Percentiles rank a stretch among this genome's conserved stretches.
Conservation (phyloP, 2,113 vertebrate genomes). For the Dolichotis patagonum region DNA sequence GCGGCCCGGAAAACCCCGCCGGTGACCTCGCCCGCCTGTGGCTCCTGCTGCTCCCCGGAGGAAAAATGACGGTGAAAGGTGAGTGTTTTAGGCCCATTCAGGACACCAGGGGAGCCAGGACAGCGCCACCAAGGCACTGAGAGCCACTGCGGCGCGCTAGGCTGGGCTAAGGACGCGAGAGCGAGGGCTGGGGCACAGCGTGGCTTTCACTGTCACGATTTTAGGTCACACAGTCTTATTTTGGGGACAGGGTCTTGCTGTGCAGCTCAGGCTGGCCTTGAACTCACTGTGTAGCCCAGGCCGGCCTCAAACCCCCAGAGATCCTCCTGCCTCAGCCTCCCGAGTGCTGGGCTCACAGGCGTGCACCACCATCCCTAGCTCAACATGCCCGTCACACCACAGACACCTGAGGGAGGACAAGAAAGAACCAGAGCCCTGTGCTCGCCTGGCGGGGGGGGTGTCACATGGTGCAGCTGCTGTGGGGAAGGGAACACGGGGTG, state of each 20-base stretch:
- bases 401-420: not conserved
- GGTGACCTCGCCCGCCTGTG: not conserved
- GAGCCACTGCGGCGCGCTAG: not conserved
- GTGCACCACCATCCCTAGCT: too few species aligned
- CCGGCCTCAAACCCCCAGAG: too few species aligned
- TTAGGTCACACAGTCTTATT: too few species aligned
- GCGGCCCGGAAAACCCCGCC: not conserved
- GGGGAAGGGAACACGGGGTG: too few species aligned
- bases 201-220: not conserved
- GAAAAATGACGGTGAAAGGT: not conserved
- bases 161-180: not conserved
- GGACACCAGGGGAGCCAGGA: not conserved
- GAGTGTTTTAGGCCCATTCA: not conserved
- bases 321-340: too few species aligned
- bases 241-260: too few species aligned
- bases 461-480: not conserved
- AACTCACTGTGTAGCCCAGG: too few species aligned
- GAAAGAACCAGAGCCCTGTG: not conserved
- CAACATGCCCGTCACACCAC: not conserved
- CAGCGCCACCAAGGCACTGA: not conserved
- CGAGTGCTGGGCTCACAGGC: too few species aligned
- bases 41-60: not conserved
- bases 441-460: fast-evolving
- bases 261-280: too few species aligned
- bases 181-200: not conserved